Conservation (phyloP, 2,888 invertebrate species). For the Amphipyra berbera region DNA sequence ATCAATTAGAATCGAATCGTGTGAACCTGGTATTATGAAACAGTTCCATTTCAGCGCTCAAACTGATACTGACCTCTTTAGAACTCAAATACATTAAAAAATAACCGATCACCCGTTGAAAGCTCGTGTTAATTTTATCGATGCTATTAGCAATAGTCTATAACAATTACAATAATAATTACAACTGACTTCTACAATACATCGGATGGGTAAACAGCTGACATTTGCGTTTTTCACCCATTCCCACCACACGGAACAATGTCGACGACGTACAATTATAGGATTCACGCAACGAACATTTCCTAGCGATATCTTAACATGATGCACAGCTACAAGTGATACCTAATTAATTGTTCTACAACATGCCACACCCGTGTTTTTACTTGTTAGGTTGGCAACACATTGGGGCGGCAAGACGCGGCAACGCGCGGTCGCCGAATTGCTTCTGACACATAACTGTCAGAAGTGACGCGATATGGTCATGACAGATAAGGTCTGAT, state of each 20-base stretch:
- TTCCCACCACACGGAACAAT: constrained; percentile 23
- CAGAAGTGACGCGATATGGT: too few species aligned
- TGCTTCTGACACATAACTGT: not conserved
- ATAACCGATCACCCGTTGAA: constrained; percentile 22
- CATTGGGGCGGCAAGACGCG: constrained; percentile 10
- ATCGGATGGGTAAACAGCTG: constrained; percentile 38
- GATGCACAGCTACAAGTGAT: constrained; percentile 52
- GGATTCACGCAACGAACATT: constrained; percentile 48
- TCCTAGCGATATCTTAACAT: constrained; percentile 42
- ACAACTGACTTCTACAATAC: constrained; percentile 36
- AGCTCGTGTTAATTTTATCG: constrained; percentile 29
- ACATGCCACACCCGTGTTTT: constrained; percentile 49
- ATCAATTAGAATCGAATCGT: too few species aligned
- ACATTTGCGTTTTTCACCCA: constrained; percentile 37
- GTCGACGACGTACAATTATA: constrained; percentile 22
- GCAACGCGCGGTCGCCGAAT: not conserved
- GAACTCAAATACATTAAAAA: too few species aligned
- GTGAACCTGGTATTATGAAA: too few species aligned
- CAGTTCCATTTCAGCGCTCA: too few species aligned
- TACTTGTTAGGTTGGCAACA: constrained; percentile 24
- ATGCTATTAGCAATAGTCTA: constrained; percentile 19
- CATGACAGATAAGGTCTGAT: too few species aligned
- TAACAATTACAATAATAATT: constrained; percentile 27
- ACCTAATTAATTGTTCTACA: constrained; percentile 58
- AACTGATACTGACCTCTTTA: too few species aligned